Conservation (phyloP, 2,113 vertebrate genomes). For the Rostratula benghalensis region DNA sequence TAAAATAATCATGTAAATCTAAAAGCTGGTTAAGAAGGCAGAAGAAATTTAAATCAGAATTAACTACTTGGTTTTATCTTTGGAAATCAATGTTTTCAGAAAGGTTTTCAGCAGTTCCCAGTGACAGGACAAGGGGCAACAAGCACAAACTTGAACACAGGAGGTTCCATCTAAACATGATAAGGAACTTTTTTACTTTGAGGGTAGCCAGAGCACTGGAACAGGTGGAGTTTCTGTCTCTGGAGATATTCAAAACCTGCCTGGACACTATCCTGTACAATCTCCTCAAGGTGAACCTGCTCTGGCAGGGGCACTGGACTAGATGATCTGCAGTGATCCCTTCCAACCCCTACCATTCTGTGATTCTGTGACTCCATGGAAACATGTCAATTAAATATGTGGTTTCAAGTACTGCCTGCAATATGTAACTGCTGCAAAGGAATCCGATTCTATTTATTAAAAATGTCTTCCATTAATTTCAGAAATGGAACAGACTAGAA, state of each 20-base stretch:
- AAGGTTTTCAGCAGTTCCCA: background rate
- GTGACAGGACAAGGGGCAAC: no score
- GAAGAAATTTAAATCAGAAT: background rate
- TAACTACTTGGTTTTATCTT: background rate
- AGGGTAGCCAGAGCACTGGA: no score
- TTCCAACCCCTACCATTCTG: no score
- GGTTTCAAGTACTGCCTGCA: background rate
- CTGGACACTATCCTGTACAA: no score
- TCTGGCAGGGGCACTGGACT: no score
- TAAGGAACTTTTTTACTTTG: no score
- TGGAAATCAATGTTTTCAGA: background rate
- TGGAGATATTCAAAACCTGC: no score
- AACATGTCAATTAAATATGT: background rate
- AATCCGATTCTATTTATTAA: background rate
- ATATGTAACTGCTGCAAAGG: background rate
- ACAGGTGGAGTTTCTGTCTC: no score
- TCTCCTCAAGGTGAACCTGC: no score
- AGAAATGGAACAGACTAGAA: background rate
- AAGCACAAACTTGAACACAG: no score
- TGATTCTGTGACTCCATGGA: background rate
- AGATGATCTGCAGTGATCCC: no score
- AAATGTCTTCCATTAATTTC: background rate
- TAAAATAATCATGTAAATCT: background rate
- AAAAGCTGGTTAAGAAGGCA: background rate
- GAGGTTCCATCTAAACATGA: no score